Base-by-base conservation (phyloP, 37 sponge, comb jelly and placozoan species). In the Chondrilla cf. caribensis region DNA sequence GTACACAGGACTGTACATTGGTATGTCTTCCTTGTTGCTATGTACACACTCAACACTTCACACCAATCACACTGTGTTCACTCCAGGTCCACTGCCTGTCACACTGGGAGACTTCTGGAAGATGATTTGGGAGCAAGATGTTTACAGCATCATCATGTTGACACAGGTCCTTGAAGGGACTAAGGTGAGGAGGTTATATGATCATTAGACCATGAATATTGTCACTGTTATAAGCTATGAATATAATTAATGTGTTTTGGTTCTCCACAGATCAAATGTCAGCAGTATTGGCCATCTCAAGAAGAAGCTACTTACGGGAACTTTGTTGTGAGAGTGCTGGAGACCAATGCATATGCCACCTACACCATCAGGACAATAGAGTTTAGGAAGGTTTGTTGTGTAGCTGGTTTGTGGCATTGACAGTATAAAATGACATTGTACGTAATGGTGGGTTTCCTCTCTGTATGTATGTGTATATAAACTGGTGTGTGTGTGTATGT, bases 261-360 rank as follows among this genome's bases (percentile, higher is more conserved):
- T 59, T 6, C 21, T 62, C 14, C 29, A 17, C 67, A 87, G 88
- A 75, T 92, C 47, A 92, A 92, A 71, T 92, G 92, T 70, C 71
- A 76, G 38, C 92, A 88, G 83, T 92, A 92, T 65, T 92, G 92
- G 92, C 92, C 92, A 18, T 29, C 73, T n/a, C 9, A 18, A 5
- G 89, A 78, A 2, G 40, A 22, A 55, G 58, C 28, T 28, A 58
- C 58, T 29, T 92, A 78, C 43, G 86, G 70, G 38, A 78, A 78
- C 75, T 73, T 85, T 60, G 64, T 37, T 6, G 92, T 92, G 77
- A 79, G 86, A 36, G 51, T 88, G 4, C 29, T 62, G 17, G 82
- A 82, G 24, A 84, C 82, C 18, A 28, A 51, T 38, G 68, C 65
- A 1, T 81, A 82, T 59, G 86, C 92, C 0, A 79, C 87, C 75